Evolutionary conservation across 2,797 vertebrate genomes (phyloP).

Genomic region (Ammospiza maritima): DNA sequence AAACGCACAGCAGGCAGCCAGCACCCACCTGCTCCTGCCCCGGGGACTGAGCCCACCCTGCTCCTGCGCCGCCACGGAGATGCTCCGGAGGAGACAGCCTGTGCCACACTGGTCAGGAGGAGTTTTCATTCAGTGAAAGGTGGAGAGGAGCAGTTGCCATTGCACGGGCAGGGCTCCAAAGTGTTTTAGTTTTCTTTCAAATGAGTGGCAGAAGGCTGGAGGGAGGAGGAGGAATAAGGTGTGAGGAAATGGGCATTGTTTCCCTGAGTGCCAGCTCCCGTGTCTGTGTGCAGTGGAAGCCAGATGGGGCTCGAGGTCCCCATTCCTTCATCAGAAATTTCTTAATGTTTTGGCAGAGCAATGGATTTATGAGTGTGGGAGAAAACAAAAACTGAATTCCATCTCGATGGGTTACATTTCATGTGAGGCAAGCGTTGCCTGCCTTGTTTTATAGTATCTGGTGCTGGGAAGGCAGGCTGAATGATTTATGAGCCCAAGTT

Average conservation of each 20-base stretch:
- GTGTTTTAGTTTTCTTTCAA: constrained; percentile 18
- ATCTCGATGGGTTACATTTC: background rate
- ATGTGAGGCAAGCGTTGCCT: background rate
- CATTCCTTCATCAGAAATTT: background rate
- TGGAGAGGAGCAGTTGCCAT: background rate
- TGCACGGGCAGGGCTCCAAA: background rate
- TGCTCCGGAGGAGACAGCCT: background rate
- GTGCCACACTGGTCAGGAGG: background rate
- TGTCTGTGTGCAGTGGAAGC: background rate
- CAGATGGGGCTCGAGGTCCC: background rate
- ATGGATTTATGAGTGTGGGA: background rate
- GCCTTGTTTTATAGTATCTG: constrained; percentile 59
- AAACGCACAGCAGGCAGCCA: background rate
- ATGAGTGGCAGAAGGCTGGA: background rate
- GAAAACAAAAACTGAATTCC: background rate
- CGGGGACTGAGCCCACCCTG: background rate
- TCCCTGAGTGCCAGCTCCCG: background rate
- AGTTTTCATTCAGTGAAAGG: background rate
- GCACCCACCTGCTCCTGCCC: background rate
- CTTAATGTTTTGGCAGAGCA: background rate
- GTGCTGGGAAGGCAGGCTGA: constrained; percentile 6
- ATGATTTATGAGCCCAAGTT: constrained; percentile 51
- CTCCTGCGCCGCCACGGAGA: background rate
- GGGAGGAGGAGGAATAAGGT: background rate
- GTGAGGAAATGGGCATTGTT: background rate